phyloP scores from a whole-genome alignment of 2,888 invertebrate species.

The Ormyrus pomaceus region DNA sequence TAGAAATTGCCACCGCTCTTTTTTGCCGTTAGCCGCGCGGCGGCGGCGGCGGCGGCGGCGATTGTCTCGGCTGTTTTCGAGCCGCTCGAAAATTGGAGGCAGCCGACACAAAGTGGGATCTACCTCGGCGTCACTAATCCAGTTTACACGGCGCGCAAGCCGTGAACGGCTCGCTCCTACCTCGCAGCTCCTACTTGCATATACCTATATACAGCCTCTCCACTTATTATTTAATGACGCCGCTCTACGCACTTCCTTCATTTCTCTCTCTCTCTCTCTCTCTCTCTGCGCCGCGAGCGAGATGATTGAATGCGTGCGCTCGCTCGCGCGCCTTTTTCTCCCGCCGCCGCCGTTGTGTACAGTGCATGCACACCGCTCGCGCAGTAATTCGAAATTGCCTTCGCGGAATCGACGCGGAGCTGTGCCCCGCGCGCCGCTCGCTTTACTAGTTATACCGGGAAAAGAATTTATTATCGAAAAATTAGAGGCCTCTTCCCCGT shows the following conservation, averaged over 20 bases:
- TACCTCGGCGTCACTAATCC: conserved; percentile 68
- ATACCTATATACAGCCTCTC: conserved; percentile 1
- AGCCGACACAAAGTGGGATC: conserved; percentile 64
- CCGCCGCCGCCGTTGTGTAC: not conserved
- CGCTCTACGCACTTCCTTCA: conserved; percentile 44
- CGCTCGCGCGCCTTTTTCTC: not conserved
- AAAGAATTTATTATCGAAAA: conserved; percentile 52
- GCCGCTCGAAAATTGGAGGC: conserved; percentile 52
- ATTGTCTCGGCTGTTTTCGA: not conserved
- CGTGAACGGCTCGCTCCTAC: conserved; percentile 61
- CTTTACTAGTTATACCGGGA: conserved; percentile 24
- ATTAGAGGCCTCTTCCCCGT: conserved; percentile 20
- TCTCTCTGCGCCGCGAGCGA: not conserved
- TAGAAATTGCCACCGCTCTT: conserved; percentile 38
- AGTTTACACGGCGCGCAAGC: conserved; percentile 66
- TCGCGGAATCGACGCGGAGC: conserved; percentile 34
- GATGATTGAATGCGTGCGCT: conserved; percentile 27
- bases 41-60: not conserved
- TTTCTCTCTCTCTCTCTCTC: not conserved
- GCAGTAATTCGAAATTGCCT: conserved; percentile 32
- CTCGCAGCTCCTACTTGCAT: conserved; percentile 57
- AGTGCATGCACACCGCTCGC: not conserved
- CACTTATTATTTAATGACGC: conserved; percentile 44
- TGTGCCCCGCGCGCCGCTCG: not conserved
- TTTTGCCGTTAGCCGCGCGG: conserved; percentile 28